A percentile compares a stretch with the other conserved stretches of the same genome.
These are phyloP conservation scores for Cliona cf. orientalis DNA, from an alignment of 37 sponge, comb jelly and placozoan species.

Conservation along the genomic window DNA sequence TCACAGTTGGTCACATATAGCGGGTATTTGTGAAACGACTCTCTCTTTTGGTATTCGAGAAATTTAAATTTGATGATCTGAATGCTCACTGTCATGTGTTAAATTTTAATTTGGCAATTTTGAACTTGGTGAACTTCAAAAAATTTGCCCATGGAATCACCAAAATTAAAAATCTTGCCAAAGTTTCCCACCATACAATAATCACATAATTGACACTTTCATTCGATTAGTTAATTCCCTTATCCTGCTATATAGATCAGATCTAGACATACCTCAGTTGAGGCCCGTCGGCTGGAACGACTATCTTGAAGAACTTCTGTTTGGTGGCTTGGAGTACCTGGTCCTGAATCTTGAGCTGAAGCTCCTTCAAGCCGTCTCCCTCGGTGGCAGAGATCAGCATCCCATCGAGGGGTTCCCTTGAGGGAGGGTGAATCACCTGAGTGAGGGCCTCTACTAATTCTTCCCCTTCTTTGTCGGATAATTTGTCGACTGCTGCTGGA, in stretches of 20 bases:
- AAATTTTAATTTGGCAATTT: too few relatives aligned
- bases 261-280: constrained; percentile 51
- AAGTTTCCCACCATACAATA: background rate
- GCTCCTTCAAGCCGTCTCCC: constrained; percentile 8
- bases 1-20: too few relatives aligned
- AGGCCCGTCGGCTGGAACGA: constrained; percentile 46
- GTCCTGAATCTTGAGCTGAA: constrained; percentile 27
- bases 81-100: too few relatives aligned
- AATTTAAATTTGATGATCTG: too few relatives aligned
- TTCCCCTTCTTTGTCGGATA: too few relatives aligned
- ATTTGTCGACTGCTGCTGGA: too few relatives aligned
- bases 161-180: background rate
- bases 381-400: constrained; percentile 45
- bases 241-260: background rate
- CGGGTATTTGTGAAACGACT: too few relatives aligned
- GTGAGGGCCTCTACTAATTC: too few relatives aligned
- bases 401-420: background rate
- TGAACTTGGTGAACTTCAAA: too few relatives aligned
- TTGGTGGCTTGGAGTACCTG: constrained; percentile 41
- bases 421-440: too few relatives aligned
- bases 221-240: background rate
- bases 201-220: background rate
- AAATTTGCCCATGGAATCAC: background rate
- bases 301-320: constrained; percentile 29
- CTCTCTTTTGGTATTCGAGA: too few relatives aligned